Evolutionary conservation across 37 sponge, comb jelly and placozoan genomes (phyloP).

Genomic region (Haliclona indistincta): DNA sequence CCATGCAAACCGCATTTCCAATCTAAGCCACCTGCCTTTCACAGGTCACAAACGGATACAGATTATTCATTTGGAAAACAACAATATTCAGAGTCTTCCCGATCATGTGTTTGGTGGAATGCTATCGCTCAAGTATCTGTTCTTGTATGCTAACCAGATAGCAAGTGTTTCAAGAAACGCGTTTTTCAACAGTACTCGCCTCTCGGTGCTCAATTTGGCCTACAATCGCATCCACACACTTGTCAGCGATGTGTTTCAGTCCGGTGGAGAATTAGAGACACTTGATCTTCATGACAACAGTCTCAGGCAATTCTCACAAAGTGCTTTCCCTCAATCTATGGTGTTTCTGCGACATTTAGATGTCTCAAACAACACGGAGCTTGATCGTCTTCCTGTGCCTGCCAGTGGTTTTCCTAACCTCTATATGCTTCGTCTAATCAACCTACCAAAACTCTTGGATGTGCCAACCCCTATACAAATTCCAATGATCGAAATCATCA

Average conservation of each 20-base stretch:
- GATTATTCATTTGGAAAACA: slow-evolving; percentile 8
- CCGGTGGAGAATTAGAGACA: not conserved
- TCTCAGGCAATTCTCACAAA: not conserved
- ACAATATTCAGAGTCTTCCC: slow-evolving; percentile 14
- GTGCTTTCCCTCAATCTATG: slow-evolving; percentile 23
- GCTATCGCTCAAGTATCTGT: not conserved
- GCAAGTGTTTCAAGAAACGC: slow-evolving; percentile 17
- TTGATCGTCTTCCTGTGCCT: slow-evolving; percentile 30
- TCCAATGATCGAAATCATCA: not conserved
- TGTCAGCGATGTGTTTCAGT: not conserved
- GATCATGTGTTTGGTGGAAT: not conserved
- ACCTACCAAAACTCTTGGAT: slow-evolving; percentile 17
- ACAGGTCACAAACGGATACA: not conserved
- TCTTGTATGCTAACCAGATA: slow-evolving; percentile 34
- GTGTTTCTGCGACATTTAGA: slow-evolving; percentile 27
- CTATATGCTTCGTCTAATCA: slow-evolving; percentile 11
- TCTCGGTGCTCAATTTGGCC: not conserved
- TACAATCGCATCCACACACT: slow-evolving; percentile 22
- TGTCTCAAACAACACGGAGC: slow-evolving; percentile 43
- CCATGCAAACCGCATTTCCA: not conserved
- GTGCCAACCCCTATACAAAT: slow-evolving; percentile 9
- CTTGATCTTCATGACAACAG: slow-evolving; percentile 42
- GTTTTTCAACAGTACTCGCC: not conserved
- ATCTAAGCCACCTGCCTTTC: not conserved
- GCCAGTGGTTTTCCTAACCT: slow-evolving; percentile 49